Conservation (phyloP, 1,140 invertebrate genomes). For the Oscheius sp. region DNA sequence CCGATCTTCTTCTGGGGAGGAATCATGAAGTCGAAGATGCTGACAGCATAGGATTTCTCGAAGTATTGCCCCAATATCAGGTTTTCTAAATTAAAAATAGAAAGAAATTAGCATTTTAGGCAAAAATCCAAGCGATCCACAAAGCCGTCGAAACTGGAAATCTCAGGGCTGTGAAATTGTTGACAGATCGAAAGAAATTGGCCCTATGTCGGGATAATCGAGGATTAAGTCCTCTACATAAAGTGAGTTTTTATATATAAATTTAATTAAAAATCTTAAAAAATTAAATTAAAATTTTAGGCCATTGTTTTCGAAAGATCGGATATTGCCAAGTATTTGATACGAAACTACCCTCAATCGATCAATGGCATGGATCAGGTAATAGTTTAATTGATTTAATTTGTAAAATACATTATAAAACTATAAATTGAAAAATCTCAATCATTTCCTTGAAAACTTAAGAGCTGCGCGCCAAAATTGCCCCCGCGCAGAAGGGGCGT, state of each 20-base stretch:
- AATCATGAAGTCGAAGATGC: constrained; percentile 67
- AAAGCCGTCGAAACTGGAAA: constrained; percentile 79
- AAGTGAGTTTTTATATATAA: constrained; percentile 57
- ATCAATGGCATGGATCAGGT: constrained; percentile 61
- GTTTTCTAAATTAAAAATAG: neutral
- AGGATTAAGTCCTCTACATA: constrained; percentile 84
- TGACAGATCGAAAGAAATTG: constrained; percentile 84
- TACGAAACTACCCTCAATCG: constrained; percentile 74
- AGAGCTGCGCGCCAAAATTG: no score
- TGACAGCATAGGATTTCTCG: constrained; percentile 82
- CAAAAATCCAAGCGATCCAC: constrained; percentile 83
- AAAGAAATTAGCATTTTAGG: constrained; percentile 65
- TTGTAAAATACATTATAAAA: neutral
- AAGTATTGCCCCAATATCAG: constrained; percentile 83
- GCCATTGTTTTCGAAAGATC: constrained; percentile 89
- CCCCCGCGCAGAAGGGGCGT: no score
- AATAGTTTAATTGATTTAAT: neutral
- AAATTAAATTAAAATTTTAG: neutral
- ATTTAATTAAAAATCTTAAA: neutral
- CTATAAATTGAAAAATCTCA: no score
- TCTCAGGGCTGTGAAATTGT: constrained; percentile 76
- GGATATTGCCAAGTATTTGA: constrained; percentile 72
- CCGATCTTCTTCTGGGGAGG: constrained; percentile 73
- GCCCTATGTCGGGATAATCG: constrained; percentile 74
- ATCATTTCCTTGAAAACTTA: no score